Percentiles rank a stretch among this genome's conserved stretches.
phyloP scores from a whole-genome alignment of 2,797 vertebrate species.

The Tauraco hartlaubi region DNA sequence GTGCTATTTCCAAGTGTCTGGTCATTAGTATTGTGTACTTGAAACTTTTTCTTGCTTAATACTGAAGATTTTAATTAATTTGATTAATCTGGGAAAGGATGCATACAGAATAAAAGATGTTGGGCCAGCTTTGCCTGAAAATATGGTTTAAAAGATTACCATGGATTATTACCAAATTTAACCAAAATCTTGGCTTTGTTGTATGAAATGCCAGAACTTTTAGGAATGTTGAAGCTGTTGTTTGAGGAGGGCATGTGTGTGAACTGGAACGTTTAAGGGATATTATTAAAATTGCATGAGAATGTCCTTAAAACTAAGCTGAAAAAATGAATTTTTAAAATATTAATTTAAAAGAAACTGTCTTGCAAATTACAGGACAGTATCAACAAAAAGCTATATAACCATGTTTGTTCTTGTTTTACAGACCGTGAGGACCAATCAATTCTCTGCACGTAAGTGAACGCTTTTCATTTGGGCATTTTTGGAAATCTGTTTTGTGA shows the following conservation, averaged over 20 bases:
- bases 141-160: neutral
- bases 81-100: neutral
- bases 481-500: neutral
- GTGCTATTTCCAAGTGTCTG: neutral
- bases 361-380: neutral
- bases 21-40: neutral
- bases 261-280: neutral
- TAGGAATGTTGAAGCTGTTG: neutral
- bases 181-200: neutral
- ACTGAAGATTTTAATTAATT: neutral
- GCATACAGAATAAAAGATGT: neutral
- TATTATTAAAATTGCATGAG: neutral
- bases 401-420: constrained; percentile 57
- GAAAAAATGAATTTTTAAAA: neutral
- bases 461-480: neutral
- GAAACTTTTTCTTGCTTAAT: neutral
- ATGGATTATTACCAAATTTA: neutral
- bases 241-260: neutral
- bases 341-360: neutral
- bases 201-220: neutral
- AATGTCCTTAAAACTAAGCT: neutral
- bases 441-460: constrained; percentile 99
- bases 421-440: constrained; percentile 98
- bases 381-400: neutral
- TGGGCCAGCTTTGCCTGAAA: neutral